These are phyloP conservation scores for human (Homo sapiens) DNA, from an alignment of 2,113 vertebrate species.

Conservation along the genomic window DNA sequence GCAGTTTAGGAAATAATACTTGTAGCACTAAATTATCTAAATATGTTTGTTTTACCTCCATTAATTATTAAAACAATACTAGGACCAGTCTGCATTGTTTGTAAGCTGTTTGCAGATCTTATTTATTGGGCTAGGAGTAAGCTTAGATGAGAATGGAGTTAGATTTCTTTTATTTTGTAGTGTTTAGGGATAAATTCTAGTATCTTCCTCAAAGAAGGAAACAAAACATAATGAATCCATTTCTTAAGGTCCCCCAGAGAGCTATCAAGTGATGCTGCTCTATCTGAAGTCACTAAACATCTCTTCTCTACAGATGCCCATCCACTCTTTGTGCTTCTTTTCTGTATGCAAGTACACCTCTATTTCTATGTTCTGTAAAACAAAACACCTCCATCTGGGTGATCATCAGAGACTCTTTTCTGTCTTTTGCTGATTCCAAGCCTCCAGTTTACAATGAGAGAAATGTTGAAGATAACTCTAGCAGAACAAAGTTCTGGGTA, in stretches of 20 bases:
- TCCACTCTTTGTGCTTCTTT: neutral
- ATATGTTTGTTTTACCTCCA: neutral
- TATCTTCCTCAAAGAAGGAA: neutral
- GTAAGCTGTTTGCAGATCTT: neutral
- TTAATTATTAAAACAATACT: neutral
- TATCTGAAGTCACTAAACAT: neutral
- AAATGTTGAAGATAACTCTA: conserved; percentile 58
- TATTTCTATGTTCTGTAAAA: neutral
- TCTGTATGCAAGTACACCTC: conserved; percentile 54
- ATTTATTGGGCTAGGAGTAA: neutral
- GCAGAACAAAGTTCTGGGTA: conserved; percentile 65
- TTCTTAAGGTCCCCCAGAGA: neutral
- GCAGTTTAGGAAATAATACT: neutral
- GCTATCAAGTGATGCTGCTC: neutral
- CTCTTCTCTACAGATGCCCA: neutral
- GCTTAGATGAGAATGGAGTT: neutral
- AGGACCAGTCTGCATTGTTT: neutral
- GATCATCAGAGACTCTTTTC: conserved; percentile 67
- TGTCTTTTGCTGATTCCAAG: conserved; percentile 67
- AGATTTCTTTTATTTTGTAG: neutral
- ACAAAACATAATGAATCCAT: neutral
- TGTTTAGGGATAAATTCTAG: neutral
- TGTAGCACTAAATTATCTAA: neutral
- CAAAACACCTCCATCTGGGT: conserved; percentile 63
- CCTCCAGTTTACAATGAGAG: conserved; percentile 61